Evolutionary conservation across 2,113 vertebrate genomes (phyloP).

Genomic region (Recurvirostra avosetta): DNA sequence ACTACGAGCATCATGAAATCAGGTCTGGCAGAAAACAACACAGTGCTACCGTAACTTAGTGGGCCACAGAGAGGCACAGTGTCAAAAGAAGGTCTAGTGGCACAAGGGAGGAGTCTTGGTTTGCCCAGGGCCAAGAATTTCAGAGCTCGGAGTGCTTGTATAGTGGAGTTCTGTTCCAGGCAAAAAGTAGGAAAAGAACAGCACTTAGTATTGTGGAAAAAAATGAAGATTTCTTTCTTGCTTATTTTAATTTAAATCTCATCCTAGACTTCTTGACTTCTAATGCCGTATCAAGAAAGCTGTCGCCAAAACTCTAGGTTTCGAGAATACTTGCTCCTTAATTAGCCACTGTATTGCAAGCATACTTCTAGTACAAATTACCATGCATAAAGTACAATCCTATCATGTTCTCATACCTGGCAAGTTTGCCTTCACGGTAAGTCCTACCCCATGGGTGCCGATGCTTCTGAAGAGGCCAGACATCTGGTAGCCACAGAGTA

Average conservation of each 20-base stretch:
- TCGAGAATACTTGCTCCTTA: neutral
- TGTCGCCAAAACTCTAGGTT: neutral
- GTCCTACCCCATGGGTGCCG: constrained; percentile 97
- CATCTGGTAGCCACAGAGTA: constrained; percentile 95
- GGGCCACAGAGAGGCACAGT: neutral
- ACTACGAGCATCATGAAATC: neutral
- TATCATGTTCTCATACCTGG: constrained; percentile 75
- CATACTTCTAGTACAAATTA: neutral
- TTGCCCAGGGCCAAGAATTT: neutral
- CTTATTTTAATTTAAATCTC: neutral
- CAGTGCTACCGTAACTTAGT: neutral
- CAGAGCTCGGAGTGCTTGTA: neutral
- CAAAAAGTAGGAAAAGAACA: neutral
- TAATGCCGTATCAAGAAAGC: neutral
- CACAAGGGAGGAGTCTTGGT: neutral
- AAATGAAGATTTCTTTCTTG: neutral
- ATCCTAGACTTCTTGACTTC: neutral
- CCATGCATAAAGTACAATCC: rapidly evolving
- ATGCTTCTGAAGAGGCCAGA: constrained; percentile 98
- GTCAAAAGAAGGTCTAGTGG: neutral
- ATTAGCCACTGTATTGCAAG: neutral
- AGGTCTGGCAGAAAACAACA: neutral
- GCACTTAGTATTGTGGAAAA: neutral
- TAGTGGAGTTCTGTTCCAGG: neutral
- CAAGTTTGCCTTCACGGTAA: constrained; percentile 94